Evolutionary conservation across 64 coral and sea anemone species (phyloP), one percentile per base, ranked within the genome.

Genomic region (Anthopleura sola): DNA sequence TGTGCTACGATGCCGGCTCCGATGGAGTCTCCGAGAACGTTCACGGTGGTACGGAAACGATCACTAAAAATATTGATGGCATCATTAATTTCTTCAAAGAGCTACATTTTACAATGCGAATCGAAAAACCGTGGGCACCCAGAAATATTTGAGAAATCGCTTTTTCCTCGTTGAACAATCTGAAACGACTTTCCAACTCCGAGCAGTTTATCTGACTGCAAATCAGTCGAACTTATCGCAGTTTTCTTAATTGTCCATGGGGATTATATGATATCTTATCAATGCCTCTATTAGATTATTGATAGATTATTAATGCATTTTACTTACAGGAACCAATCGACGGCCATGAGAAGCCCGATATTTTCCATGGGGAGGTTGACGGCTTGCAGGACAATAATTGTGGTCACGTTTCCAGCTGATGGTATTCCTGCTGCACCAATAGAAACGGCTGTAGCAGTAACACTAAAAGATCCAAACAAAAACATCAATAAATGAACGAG

Each of bases 391-490:
- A 95, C 93, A 78, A 95, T 91, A 48, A 95, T 87, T 16, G 87
- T 95, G 36, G 93, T 95, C 37, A 95, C 86, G 51, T 79, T 78
- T 51, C 93, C 93, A 2, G 93, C 93, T 6, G 85, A 88, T 36
- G 93, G 93, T 47, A 95, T 91, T 14, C 85, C 93, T 53, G 93
- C 93, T 68, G 93, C 93, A 37, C 93, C 93, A 75, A 95, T 49
- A 19, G 93, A 86, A 49, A 87, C 90, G 24, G 88, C 93, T 10
- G 93, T 91, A 14, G 93, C 93, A 29, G 93, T 95, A 0, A 95
- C 32, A 34, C 93, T 95, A 53, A 81, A 54, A 36, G 24, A 23
- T 16, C 40, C 74, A 31, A 62, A 78, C 21, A 48, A 31, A 71
- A 32, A 71, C 58, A 48, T 48, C 46, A 48, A 11, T 48, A 48